A percentile compares a stretch with the other conserved stretches of the same genome.
Conservation (phyloP, 2,797 vertebrate species). For the Salarias fasciatus region DNA sequence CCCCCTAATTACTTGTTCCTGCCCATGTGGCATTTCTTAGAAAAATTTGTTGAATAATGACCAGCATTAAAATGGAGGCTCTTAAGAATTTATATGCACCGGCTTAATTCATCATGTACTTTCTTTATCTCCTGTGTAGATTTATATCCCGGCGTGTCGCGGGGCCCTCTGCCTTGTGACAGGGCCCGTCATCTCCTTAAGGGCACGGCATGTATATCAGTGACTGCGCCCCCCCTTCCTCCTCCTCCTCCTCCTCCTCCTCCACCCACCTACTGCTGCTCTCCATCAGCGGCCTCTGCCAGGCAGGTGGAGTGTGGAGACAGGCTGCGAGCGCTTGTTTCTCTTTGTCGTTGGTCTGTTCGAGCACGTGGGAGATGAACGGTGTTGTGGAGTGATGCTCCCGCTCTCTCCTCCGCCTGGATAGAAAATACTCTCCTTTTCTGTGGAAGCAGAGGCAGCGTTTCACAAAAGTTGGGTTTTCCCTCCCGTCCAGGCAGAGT, state of each 20-base stretch:
- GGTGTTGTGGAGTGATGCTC: neutral
- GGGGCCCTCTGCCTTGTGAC: conserved; percentile 89
- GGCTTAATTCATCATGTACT: conserved; percentile 99
- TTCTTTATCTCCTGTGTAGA: conserved; percentile 98
- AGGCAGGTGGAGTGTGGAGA: conserved; percentile 82
- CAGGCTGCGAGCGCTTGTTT: conserved; percentile 89
- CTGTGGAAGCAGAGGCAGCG: too few relatives aligned
- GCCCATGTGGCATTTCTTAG: conserved; percentile 99
- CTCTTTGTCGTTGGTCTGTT: conserved; percentile 78
- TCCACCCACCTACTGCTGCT: conserved; percentile 72
- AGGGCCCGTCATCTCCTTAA: conserved; percentile 97
- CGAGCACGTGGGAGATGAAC: conserved; percentile 8
- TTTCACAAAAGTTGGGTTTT: too few relatives aligned
- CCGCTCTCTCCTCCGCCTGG: too few relatives aligned
- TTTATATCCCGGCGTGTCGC: conserved; percentile 97
- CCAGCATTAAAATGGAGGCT: conserved; percentile 99
- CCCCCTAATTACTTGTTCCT: conserved; percentile 99
- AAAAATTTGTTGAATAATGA: conserved; percentile 99
- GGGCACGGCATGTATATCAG: conserved; percentile 96
- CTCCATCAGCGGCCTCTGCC: conserved; percentile 84
- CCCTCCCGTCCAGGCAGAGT: too few relatives aligned
- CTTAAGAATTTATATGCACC: conserved; percentile 99
- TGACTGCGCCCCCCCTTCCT: conserved; percentile 74
- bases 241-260: too few relatives aligned
- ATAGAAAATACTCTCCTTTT: too few relatives aligned